Base-by-base conservation (phyloP, 2,797 vertebrate species). In the Novumbra hubbsi region DNA sequence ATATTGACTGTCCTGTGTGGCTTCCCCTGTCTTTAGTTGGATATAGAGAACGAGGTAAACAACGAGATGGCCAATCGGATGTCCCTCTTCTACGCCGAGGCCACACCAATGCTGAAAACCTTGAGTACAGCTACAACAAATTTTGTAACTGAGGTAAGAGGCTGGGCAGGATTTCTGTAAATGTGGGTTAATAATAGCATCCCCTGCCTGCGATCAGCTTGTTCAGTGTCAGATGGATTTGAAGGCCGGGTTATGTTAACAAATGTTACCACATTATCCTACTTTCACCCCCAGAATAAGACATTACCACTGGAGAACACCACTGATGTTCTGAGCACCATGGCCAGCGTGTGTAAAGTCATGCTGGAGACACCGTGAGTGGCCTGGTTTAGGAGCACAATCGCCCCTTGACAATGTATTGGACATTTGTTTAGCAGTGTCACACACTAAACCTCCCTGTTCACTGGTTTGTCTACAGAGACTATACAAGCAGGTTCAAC, bases 341-440 rank as follows among this genome's bases (percentile, higher is more conserved):
- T 99, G 98, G 96, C 98, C 77, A 98, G 97, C 1, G 95, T 99
- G 74, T 99, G 98, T 81, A 99, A 99, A 92, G 97, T 99, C 89
- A 99, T 99, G 98, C 90, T 99, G 88, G 98, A 99, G 90, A 99
- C 97, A 1, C 98, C 98, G 98, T 99, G 93, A 99, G 98, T 95
- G 11, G 24, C 55, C 9, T 55, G 52, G n/a, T 55, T 21, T 55
- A 9, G 34, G 34, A 38, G 34, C 34, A 38, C 34, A 2, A 38
- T 38, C 34, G 1, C 34, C 34, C 41, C 11, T 45, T 2, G 11
- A 45, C 9, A 11, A 45, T 99, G 88, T 98, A 99, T 89, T 99
- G 97, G 1, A 97, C 98, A 98, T 99, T 93, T 98, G 98, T 95
- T 1, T 34, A n/a, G 15, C 32, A 60, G 14, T 34, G 55, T 8